phyloP scores from a whole-genome alignment of 2,113 vertebrate genomes.

The Haplotaxodon microlepis region DNA sequence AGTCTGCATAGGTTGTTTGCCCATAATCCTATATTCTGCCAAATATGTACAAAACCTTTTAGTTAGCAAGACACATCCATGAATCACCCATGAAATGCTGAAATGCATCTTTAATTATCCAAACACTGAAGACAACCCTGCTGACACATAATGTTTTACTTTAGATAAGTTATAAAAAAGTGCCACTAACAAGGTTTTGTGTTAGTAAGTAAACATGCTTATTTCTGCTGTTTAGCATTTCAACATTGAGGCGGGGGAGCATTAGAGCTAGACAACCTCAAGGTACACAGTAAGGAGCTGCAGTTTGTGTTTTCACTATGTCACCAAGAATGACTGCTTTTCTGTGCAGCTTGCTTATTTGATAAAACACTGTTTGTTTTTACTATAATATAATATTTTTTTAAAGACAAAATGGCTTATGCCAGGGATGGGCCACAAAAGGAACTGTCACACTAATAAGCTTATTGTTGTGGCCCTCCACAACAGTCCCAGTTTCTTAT shows the following conservation, averaged over 20 bases:
- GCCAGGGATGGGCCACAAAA: neutral
- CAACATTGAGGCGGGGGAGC: neutral
- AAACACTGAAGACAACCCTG: neutral
- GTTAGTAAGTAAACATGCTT: neutral
- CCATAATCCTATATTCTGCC: neutral
- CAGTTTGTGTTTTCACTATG: neutral
- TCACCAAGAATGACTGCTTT: neutral
- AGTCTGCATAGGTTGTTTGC: neutral
- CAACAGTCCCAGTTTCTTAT: neutral
- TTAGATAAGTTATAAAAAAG: neutral
- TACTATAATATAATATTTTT: neutral
- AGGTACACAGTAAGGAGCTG: neutral
- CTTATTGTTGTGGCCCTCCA: neutral
- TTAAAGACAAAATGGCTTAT: neutral
- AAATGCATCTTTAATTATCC: neutral
- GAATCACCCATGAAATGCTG: neutral
- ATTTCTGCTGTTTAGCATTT: neutral
- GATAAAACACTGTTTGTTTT: neutral
- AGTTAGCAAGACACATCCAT: neutral
- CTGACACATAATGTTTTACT: neutral
- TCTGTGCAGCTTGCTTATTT: neutral
- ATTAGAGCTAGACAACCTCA: neutral
- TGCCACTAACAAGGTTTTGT: accelerated
- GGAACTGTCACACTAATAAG: neutral
- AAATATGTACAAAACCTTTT: neutral